Evolutionary conservation across 2,113 vertebrate genomes (phyloP), one percentile per base, ranked within the genome.

Genomic region (Poeciliopsis retropinna): DNA sequence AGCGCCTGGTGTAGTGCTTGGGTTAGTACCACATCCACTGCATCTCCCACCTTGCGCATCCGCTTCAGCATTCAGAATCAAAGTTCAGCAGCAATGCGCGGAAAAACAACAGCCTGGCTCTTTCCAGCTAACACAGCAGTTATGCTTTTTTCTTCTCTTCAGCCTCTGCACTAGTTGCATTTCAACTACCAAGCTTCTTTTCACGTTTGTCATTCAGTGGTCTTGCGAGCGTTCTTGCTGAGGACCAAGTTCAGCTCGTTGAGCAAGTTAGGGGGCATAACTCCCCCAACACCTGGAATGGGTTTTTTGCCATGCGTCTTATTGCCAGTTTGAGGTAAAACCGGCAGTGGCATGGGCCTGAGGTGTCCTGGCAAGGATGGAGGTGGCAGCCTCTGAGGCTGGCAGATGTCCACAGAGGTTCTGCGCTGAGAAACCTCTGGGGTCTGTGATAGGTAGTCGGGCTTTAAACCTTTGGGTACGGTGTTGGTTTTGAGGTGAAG

Each of bases 191-290:
- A 25, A 14, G 27, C 63, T 71, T 65, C 30, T 60, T 60, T 57
- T 32, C 11, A 1, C 22, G 61, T 3, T 41, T 28, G 31, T 91
- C 86, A 89, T 73, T 88, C 85, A 70, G 83, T 28, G 64, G 4
- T 90, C 29, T 88, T 89, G 85, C 93, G 92, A 1, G 89, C 95
- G 2, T 86, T 95, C 81, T 95, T 96, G 63, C 86, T 95, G 31
- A 99, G 92, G 75, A 99, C 96, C 0, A 89, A 91, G 72, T 81
- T 97, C 3, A 99, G 94, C 82, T 99, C 98, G 28, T 92, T 93
- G 64, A 99, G 93, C 64, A 99, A 93, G 74, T 88, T 95, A 15
- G 95, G 83, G 0, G 96, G 96, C 82, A 99, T 84, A 69, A 34
- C 87, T 1, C 19, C 57, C 64, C 88, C 88, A 41, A 27, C 65